A percentile compares a stretch with the other conserved stretches of the same genome.
Conservation (phyloP, 2,888 invertebrate genomes). For the Drosophila vallismaia region DNA sequence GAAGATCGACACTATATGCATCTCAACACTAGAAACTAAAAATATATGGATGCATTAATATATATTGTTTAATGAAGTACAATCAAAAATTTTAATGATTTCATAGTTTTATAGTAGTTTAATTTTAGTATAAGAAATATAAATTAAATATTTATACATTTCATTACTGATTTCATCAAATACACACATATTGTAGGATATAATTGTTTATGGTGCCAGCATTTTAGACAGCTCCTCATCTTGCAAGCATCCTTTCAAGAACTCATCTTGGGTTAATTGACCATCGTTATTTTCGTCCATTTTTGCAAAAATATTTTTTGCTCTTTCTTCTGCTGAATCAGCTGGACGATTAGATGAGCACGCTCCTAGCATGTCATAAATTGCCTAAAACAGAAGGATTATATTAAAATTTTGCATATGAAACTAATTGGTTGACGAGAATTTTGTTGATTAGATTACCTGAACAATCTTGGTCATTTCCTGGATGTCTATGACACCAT, state of each 20-base stretch:
- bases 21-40: constrained; percentile 9
- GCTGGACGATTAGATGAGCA: constrained; percentile 97
- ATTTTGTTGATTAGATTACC: constrained; percentile 85
- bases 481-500: constrained; percentile 98
- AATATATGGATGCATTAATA: constrained; percentile 7
- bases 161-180: constrained; percentile 81
- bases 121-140: constrained; percentile 81
- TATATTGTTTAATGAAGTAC: constrained; percentile 15
- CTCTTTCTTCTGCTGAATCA: constrained; percentile 98
- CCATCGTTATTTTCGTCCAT: constrained; percentile 99
- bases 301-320: constrained; percentile 99
- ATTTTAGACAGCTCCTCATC: constrained; percentile 97
- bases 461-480: constrained; percentile 99
- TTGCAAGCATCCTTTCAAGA: constrained; percentile 98
- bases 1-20: not conserved
- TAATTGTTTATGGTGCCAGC: constrained; percentile 92
- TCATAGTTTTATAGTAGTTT: constrained; percentile 67
- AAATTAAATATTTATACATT: constrained; percentile 82
- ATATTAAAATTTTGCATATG: not conserved
- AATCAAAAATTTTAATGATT: constrained; percentile 49
- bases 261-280: constrained; percentile 98
- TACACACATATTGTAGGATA: constrained; percentile 78
- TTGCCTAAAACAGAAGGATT: constrained; percentile 89
- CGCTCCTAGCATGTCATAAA: constrained; percentile 99
- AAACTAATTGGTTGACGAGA: not conserved